These are phyloP conservation scores for Rhineura floridana DNA, from an alignment of 2,113 vertebrate species.

Conservation along the genomic window DNA sequence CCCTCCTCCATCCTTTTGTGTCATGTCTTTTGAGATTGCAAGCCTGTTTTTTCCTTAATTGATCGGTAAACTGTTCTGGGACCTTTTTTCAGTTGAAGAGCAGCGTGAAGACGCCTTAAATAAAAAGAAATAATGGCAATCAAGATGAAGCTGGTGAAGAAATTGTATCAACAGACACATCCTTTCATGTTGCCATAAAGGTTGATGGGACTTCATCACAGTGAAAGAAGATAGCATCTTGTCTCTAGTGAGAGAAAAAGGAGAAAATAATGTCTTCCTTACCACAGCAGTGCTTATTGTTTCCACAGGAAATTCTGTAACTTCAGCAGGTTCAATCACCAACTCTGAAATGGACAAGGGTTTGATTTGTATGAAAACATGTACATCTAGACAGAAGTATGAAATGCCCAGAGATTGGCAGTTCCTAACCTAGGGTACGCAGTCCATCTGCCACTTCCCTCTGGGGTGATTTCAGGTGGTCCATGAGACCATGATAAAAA, in stretches of 20 bases:
- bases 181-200: background rate
- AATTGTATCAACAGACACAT: background rate
- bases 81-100: no score
- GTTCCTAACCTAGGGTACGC: no score
- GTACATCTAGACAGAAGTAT: background rate
- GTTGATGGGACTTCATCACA: background rate
- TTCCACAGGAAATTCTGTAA: background rate
- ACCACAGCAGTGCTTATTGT: slow-evolving; percentile 15
- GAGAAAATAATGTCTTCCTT: background rate
- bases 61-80: no score
- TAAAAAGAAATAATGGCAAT: background rate
- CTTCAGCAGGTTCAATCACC: background rate
- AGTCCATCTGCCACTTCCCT: background rate
- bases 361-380: background rate
- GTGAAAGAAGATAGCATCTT: background rate
- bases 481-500: background rate
- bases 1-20: no score
- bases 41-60: no score
- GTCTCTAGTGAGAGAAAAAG: background rate
- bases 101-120: no score
- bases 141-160: background rate
- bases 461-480: background rate
- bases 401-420: background rate
- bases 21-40: no score
- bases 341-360: background rate